Evolutionary conservation across 2,797 vertebrate genomes (phyloP).

Genomic region (Danionella dracula): DNA sequence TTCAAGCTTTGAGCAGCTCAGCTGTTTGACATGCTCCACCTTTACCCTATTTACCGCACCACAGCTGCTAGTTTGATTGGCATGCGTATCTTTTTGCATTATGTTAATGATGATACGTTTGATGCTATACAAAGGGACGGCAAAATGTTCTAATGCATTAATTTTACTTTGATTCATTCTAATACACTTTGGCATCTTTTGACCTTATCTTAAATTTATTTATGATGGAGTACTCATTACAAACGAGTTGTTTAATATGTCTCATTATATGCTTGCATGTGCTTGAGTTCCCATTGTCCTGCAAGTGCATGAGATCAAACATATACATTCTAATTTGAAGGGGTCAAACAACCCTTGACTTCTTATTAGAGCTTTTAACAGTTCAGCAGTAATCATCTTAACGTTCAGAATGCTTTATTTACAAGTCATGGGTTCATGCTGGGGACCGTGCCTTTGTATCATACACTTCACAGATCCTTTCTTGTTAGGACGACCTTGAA

Average conservation of each 20-base stretch:
- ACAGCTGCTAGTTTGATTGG: not conserved
- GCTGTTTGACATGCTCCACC: conserved; percentile 12
- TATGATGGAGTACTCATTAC: too few species aligned
- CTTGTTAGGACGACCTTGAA: not conserved
- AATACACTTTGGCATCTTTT: too few species aligned
- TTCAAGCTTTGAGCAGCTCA: conserved; percentile 35
- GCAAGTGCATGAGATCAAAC: not conserved
- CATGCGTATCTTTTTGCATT: not conserved
- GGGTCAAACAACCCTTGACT: not conserved
- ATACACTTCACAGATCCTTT: too few species aligned
- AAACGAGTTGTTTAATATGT: too few species aligned
- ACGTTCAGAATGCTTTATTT: not conserved
- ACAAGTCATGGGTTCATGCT: not conserved
- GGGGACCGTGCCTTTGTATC: too few species aligned
- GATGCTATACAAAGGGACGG: too few species aligned
- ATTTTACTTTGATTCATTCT: too few species aligned
- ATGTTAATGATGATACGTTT: too few species aligned
- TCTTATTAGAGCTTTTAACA: not conserved
- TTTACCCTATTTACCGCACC: conserved; percentile 11
- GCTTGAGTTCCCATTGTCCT: conserved; percentile 7
- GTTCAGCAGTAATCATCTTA: not conserved
- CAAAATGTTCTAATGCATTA: too few species aligned
- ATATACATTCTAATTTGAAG: not conserved
- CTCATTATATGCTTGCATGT: conserved; percentile 20
- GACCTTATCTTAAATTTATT: too few species aligned